phyloP scores from a whole-genome alignment of 2,797 vertebrate genomes.

The Anguilla pacifica region DNA sequence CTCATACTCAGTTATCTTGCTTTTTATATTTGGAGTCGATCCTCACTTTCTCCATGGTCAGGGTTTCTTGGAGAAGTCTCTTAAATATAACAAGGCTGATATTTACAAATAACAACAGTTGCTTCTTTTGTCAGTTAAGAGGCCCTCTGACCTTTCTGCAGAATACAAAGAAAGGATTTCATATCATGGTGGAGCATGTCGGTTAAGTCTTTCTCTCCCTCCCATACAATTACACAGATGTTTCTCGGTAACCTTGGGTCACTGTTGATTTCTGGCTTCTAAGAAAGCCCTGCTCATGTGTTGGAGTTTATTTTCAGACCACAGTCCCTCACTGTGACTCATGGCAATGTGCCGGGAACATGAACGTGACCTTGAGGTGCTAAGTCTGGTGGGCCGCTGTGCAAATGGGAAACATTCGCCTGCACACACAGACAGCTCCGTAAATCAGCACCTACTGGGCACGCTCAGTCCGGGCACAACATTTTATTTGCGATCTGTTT shows the following conservation, averaged over 20 bases:
- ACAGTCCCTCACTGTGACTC: slow-evolving; percentile 20
- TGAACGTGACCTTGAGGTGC: slow-evolving; percentile 24
- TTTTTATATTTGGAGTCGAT: background rate
- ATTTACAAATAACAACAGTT: background rate
- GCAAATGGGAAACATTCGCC: background rate
- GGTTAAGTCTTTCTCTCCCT: background rate
- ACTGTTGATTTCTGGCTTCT: slow-evolving; percentile 24
- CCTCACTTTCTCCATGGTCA: background rate
- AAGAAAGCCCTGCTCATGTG: slow-evolving; percentile 17
- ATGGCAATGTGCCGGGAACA: slow-evolving; percentile 15
- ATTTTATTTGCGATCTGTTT: too few species aligned
- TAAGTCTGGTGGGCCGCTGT: background rate
- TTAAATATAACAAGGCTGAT: background rate
- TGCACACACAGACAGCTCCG: background rate
- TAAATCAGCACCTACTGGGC: background rate
- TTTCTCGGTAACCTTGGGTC: slow-evolving; percentile 20
- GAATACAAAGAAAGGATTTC: background rate
- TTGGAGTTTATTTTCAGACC: slow-evolving; percentile 35
- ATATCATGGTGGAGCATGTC: background rate
- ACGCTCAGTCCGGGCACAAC: background rate
- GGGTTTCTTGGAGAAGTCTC: background rate
- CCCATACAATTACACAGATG: background rate
- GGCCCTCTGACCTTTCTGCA: background rate
- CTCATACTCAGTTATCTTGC: background rate
- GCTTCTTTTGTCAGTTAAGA: background rate